Percentiles rank a stretch among this genome's conserved stretches.
Evolutionary conservation across 1,140 invertebrate genomes (phyloP).

Genomic region (Drosophila suzukii): DNA sequence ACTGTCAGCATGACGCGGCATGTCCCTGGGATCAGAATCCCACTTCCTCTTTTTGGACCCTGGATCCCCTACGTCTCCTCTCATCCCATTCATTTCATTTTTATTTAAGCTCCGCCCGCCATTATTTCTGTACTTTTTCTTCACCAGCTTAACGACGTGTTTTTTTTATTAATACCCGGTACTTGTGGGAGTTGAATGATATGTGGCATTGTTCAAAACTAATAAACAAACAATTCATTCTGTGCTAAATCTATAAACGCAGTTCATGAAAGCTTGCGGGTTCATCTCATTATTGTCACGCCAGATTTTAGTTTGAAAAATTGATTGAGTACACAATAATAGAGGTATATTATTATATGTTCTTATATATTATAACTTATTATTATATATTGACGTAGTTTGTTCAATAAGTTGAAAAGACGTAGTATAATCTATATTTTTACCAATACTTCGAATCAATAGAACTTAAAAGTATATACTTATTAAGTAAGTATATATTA

Average conservation of each 20-base stretch:
- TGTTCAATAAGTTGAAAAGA: not conserved
- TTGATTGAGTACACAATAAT: not conserved
- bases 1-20: constrained; percentile 62
- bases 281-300: constrained; percentile 22
- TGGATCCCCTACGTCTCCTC: constrained; percentile 26
- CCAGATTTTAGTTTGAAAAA: not conserved
- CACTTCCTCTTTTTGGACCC: constrained; percentile 37
- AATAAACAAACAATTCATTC: not conserved
- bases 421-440: not conserved
- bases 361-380: not conserved
- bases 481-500: too few relatives aligned
- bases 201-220: constrained; percentile 1
- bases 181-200: constrained; percentile 17
- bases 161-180: constrained; percentile 5
- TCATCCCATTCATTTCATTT: constrained; percentile 51
- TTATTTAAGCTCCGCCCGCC: constrained; percentile 57
- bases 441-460: too few relatives aligned
- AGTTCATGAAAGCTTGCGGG: not conserved
- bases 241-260: not conserved
- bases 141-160: constrained; percentile 53
- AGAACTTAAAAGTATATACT: too few relatives aligned
- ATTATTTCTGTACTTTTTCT: constrained; percentile 58
- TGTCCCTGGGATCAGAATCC: constrained; percentile 40
- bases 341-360: too few relatives aligned
- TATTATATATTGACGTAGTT: not conserved